A percentile compares a stretch with the other conserved stretches of the same genome.
These are phyloP conservation scores for Vireo griseus DNA, from an alignment of 2,797 vertebrate genomes.

Conservation along the genomic window DNA sequence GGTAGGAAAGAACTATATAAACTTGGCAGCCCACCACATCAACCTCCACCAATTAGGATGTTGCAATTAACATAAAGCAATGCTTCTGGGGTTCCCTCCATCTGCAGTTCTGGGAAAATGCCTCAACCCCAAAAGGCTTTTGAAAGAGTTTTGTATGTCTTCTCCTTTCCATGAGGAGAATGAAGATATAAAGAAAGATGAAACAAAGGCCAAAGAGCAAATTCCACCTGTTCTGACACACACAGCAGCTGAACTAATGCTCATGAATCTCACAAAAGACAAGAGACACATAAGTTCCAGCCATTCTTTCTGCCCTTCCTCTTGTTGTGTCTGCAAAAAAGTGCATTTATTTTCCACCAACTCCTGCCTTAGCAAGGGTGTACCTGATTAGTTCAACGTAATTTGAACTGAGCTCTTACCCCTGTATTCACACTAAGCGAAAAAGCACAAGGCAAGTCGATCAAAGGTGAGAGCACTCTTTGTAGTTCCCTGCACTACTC, in stretches of 20 bases:
- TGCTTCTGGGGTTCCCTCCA: accelerated
- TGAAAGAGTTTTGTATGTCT: constrained; percentile 1
- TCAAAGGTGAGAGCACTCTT: background rate
- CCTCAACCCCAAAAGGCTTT: background rate
- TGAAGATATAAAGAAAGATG: background rate
- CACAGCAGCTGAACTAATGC: background rate
- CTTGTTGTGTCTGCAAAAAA: background rate
- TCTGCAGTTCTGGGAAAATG: background rate
- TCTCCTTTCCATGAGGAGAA: background rate
- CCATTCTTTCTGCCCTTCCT: background rate
- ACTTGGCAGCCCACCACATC: background rate
- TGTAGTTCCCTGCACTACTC: background rate
- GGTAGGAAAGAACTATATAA: background rate
- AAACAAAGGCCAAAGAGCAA: background rate
- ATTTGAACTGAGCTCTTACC: background rate
- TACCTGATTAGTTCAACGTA: background rate
- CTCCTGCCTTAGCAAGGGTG: background rate
- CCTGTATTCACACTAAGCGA: background rate
- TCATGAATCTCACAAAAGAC: background rate
- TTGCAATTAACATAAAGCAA: background rate
- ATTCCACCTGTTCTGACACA: constrained; percentile 1
- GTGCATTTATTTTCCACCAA: background rate
- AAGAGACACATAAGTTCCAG: background rate
- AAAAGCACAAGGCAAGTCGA: background rate
- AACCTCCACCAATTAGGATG: background rate